These are phyloP conservation scores for Lampropteryx suffumata DNA, from an alignment of 2,888 invertebrate species.

Conservation along the genomic window DNA sequence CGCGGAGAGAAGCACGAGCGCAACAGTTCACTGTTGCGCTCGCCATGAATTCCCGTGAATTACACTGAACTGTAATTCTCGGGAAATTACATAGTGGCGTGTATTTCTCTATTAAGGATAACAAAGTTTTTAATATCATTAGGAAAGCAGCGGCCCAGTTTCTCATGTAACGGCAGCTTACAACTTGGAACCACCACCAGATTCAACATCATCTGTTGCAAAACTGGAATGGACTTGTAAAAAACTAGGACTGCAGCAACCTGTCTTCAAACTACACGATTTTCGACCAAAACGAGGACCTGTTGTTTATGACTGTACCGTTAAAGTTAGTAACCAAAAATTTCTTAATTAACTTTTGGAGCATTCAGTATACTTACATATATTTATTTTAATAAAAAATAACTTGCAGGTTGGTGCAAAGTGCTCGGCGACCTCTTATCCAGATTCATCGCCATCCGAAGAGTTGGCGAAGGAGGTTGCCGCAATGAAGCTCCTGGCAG, in stretches of 20 bases:
- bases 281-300: conserved; percentile 58
- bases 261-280: conserved; percentile 65
- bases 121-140: no score
- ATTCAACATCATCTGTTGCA: conserved; percentile 59
- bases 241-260: conserved; percentile 68
- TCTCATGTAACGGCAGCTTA: conserved; percentile 57
- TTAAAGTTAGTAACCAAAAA: conserved; percentile 58
- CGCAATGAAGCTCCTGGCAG: conserved; percentile 60
- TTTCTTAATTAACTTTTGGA: no score
- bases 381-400: no score
- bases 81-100: no score
- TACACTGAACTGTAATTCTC: no score
- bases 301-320: conserved; percentile 60
- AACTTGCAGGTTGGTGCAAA: conserved; percentile 58
- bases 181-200: conserved; percentile 70
- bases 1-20: no score
- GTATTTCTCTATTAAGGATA: no score
- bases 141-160: conserved; percentile 61
- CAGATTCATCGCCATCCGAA: conserved; percentile 66
- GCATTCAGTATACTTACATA: no score
- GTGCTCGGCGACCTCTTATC: conserved; percentile 67
- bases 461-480: conserved; percentile 71
- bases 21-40: no score
- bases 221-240: conserved; percentile 75
- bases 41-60: no score